phyloP scores from a whole-genome alignment of 2,113 vertebrate genomes.

The Callospermophilus lateralis region DNA sequence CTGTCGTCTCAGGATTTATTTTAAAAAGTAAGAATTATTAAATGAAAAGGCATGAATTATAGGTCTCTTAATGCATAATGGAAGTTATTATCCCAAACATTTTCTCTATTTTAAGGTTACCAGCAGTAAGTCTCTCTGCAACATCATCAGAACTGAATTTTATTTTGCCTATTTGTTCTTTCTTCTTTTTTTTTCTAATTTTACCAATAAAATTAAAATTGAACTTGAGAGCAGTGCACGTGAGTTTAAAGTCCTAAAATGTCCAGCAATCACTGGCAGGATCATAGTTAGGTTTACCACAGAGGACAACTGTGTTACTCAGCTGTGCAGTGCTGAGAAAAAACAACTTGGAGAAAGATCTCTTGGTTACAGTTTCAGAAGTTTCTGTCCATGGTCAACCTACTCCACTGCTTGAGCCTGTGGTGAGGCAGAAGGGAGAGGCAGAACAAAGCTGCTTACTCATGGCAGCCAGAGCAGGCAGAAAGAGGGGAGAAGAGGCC shows the following conservation, averaged over 20 bases:
- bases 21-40: background rate
- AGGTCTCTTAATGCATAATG: background rate
- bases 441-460: too few species aligned
- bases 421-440: too few species aligned
- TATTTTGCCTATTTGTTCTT: background rate
- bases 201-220: slow-evolving; percentile 51
- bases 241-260: background rate
- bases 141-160: background rate
- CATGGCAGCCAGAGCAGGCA: too few species aligned
- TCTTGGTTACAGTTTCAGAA: too few species aligned
- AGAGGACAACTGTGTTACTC: background rate
- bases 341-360: too few species aligned
- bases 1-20: background rate
- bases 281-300: background rate
- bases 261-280: background rate
- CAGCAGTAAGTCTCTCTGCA: background rate
- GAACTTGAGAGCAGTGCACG: background rate
- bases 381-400: too few species aligned
- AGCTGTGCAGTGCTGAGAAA: too few species aligned
- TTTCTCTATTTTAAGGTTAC: background rate
- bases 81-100: background rate
- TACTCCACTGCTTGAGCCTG: too few species aligned
- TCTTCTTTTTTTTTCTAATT: background rate
- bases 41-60: background rate
- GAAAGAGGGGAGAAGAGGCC: too few species aligned